A percentile compares a stretch with the other conserved stretches of the same genome.
phyloP scores from a whole-genome alignment of 2,113 vertebrate genomes.

The Maccullochella peelii region DNA sequence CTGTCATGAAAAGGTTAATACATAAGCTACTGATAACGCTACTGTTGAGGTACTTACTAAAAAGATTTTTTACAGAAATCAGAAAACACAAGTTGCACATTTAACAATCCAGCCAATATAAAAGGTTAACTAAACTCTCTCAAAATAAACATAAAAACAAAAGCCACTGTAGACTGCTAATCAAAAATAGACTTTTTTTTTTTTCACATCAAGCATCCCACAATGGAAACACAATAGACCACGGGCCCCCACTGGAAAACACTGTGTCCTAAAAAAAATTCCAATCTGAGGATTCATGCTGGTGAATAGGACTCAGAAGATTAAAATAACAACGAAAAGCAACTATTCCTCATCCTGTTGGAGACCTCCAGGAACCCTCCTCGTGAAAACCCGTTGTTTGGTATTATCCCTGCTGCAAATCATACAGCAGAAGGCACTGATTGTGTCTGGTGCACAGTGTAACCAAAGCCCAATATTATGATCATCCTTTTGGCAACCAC shows the following conservation, averaged over 20 bases:
- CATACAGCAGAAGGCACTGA: background rate
- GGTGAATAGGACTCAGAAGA: slow-evolving; percentile 16
- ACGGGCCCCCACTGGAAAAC: background rate
- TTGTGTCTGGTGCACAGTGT: background rate
- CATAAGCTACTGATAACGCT: slow-evolving; percentile 21
- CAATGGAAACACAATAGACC: slow-evolving; percentile 12
- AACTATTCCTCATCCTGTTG: background rate
- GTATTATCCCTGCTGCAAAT: background rate
- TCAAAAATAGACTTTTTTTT: background rate
- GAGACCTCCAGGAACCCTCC: background rate
- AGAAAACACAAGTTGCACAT: slow-evolving; percentile 10
- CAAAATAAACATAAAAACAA: background rate
- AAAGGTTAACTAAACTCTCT: background rate
- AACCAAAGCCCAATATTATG: background rate
- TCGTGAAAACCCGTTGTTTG: background rate
- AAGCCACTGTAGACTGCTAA: background rate
- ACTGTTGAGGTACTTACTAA: background rate
- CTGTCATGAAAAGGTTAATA: slow-evolving; percentile 18
- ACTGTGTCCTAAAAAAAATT: background rate
- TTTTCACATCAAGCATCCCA: background rate
- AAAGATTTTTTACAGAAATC: background rate
- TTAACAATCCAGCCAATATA: background rate
- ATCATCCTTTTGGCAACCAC: background rate
- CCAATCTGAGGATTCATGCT: background rate
- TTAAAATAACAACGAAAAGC: background rate